Conservation (phyloP, 2,113 vertebrate species). For the Halichoeres trimaculatus region DNA sequence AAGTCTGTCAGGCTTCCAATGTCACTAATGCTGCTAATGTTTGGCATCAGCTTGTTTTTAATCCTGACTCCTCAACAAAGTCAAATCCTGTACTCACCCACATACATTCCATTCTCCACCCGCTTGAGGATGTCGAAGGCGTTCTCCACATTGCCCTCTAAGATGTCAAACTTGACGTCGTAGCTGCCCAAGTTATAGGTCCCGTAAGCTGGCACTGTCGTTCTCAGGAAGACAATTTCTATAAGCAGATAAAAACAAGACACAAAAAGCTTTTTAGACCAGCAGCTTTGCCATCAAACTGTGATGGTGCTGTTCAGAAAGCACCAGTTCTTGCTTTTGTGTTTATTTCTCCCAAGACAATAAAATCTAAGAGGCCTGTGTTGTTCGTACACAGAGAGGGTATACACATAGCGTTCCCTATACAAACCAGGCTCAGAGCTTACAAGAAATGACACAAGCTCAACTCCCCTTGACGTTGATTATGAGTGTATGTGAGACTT, state of each 20-base stretch:
- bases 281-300: constrained; percentile 37
- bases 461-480: constrained; percentile 59
- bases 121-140: constrained; percentile 96
- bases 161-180: constrained; percentile 95
- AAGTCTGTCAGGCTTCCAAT: constrained; percentile 38
- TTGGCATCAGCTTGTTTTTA: constrained; percentile 12
- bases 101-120: constrained; percentile 89
- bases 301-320: constrained; percentile 19
- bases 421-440: constrained; percentile 41
- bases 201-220: constrained; percentile 85
- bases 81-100: constrained; percentile 88
- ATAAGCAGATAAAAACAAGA: constrained; percentile 67
- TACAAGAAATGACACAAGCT: constrained; percentile 69
- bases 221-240: constrained; percentile 98
- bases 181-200: constrained; percentile 85
- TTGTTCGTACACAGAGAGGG: constrained; percentile 54
- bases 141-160: constrained; percentile 91
- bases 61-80: constrained; percentile 8
- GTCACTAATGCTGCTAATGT: constrained; percentile 30
- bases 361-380: constrained; percentile 39
- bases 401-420: too few species aligned
- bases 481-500: constrained; percentile 62
- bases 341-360: constrained; percentile 14
- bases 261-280: constrained; percentile 31
- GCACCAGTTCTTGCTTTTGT: constrained; percentile 19